A percentile compares a stretch with the other conserved stretches of the same genome.
Evolutionary conservation across 1,140 invertebrate genomes (phyloP).

Genomic region (Arctopsyche grandis): DNA sequence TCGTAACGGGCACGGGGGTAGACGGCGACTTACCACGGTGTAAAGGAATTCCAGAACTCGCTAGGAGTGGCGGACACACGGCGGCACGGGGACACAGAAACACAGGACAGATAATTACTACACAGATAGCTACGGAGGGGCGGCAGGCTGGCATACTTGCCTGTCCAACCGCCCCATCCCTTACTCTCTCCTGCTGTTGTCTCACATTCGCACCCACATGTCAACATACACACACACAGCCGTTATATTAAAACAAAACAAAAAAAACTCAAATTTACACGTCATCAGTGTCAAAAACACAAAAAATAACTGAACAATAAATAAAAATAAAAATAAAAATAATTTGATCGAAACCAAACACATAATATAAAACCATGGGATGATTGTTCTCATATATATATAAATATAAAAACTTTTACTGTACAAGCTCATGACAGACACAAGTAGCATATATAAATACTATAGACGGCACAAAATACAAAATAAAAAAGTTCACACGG

Average conservation of each 20-base stretch:
- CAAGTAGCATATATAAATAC: slow-evolving; percentile 65
- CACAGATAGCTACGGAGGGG: slow-evolving; percentile 68
- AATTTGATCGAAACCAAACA: slow-evolving; percentile 46
- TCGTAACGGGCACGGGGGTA: slow-evolving; percentile 66
- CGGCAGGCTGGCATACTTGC: slow-evolving; percentile 21
- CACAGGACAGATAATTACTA: slow-evolving; percentile 76
- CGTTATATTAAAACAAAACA: slow-evolving; percentile 17
- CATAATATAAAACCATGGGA: slow-evolving; percentile 43
- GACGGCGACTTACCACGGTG: slow-evolving; percentile 93
- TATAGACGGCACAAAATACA: slow-evolving; percentile 54
- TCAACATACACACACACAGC: slow-evolving; percentile 34
- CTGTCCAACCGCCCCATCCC: slow-evolving; percentile 55
- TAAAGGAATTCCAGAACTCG: slow-evolving; percentile 97
- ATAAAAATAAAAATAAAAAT: neutral
- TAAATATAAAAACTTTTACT: slow-evolving; percentile 46
- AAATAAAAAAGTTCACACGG: slow-evolving; percentile 43
- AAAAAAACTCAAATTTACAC: slow-evolving; percentile 29
- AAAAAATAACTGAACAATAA: slow-evolving; percentile 29
- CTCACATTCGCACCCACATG: slow-evolving; percentile 35
- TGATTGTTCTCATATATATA: slow-evolving; percentile 47
- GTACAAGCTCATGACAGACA: slow-evolving; percentile 66
- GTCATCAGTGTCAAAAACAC: slow-evolving; percentile 48
- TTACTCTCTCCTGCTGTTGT: slow-evolving; percentile 58
- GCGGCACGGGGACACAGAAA: slow-evolving; percentile 77
- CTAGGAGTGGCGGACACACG: slow-evolving; percentile 79